A percentile compares a stretch with the other conserved stretches of the same genome.
phyloP scores from a whole-genome alignment of 2,888 invertebrate species.

The Coleophora flavipennella region DNA sequence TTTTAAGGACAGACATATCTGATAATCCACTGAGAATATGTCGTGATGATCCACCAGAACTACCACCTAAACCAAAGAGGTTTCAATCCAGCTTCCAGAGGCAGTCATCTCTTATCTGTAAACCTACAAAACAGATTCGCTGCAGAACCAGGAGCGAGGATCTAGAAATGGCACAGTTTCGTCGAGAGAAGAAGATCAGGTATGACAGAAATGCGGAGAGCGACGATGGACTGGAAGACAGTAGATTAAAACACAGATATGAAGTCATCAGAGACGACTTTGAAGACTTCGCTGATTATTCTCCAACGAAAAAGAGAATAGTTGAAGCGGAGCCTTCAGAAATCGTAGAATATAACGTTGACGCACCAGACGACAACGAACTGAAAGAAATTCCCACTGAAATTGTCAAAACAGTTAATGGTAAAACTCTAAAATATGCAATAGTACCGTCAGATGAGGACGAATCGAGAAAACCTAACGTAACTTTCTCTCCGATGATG shows the following conservation, averaged over 20 bases:
- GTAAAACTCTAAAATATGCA: slow-evolving; percentile 71
- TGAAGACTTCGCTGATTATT: slow-evolving; percentile 51
- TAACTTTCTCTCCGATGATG: slow-evolving; percentile 59
- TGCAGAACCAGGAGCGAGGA: slow-evolving; percentile 56
- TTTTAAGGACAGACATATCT: slow-evolving; percentile 59
- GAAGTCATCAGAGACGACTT: slow-evolving; percentile 70
- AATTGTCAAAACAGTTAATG: slow-evolving; percentile 76
- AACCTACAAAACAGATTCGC: slow-evolving; percentile 51
- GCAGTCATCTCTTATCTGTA: slow-evolving; percentile 63
- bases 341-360: slow-evolving; percentile 69
- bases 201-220: slow-evolving; percentile 47
- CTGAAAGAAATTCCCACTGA: slow-evolving; percentile 71
- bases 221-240: slow-evolving; percentile 47
- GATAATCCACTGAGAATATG: slow-evolving; percentile 58
- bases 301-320: slow-evolving; percentile 64
- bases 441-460: slow-evolving; percentile 73
- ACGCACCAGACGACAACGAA: slow-evolving; percentile 64
- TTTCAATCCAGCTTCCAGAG: slow-evolving; percentile 47
- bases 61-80: slow-evolving; percentile 62
- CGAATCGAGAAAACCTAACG: slow-evolving; percentile 47
- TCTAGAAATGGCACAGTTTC: slow-evolving; percentile 62
- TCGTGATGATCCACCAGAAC: slow-evolving; percentile 53
- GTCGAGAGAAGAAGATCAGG: slow-evolving; percentile 31
- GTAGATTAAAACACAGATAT: slow-evolving; percentile 58
- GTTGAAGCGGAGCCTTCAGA: slow-evolving; percentile 57